These are phyloP conservation scores for Caenorhabditis sp. DNA, from an alignment of 2,888 invertebrate species.

Conservation along the genomic window DNA sequence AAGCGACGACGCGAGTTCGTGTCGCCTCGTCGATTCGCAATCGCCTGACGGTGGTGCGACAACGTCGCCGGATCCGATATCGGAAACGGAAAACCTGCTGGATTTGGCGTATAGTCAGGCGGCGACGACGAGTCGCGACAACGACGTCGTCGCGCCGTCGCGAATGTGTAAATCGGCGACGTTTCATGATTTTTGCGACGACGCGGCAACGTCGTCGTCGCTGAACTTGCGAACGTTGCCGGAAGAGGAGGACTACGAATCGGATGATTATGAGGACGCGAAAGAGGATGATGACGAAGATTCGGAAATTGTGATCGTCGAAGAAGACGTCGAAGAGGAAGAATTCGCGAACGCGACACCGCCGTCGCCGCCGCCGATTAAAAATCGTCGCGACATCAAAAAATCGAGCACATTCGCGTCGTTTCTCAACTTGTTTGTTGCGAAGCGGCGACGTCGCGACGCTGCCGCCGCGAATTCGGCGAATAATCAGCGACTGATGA, in stretches of 20 bases:
- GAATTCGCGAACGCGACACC: conserved; percentile 12
- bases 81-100: conserved; percentile 34
- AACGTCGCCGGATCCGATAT: conserved; percentile 23
- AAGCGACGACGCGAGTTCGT: neutral
- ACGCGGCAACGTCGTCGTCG: conserved; percentile 14
- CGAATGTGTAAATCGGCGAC: conserved; percentile 43
- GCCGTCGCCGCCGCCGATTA: no score
- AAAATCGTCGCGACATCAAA: no score
- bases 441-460: conserved; percentile 10
- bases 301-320: conserved; percentile 32
- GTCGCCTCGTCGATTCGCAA: neutral
- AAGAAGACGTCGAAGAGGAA: conserved; percentile 17
- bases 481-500: conserved; percentile 28
- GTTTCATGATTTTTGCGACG: conserved; percentile 40
- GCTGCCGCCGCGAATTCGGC: conserved; percentile 15
- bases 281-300: conserved; percentile 29
- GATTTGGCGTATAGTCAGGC: conserved; percentile 23
- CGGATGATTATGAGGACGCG: conserved; percentile 30
- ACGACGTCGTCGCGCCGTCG: neutral
- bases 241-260: conserved; percentile 32
- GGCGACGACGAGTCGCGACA: neutral
- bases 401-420: conserved; percentile 41
- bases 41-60: neutral
- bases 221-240: conserved; percentile 19
- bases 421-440: conserved; percentile 38